These are phyloP conservation scores for Coluber constrictor DNA, from an alignment of 2,797 vertebrate species.

Conservation along the genomic window DNA sequence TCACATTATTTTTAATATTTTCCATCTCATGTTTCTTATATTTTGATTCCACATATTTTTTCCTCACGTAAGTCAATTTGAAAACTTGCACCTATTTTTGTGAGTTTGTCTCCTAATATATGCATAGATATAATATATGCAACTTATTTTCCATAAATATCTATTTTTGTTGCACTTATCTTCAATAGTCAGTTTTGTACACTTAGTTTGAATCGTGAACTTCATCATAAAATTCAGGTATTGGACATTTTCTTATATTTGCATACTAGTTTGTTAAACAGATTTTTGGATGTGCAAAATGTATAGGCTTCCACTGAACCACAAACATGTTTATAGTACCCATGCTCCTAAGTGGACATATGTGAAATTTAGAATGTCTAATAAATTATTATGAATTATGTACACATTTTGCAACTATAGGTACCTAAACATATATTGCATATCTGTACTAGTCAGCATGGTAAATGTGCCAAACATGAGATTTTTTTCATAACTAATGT, in stretches of 20 bases:
- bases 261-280: neutral
- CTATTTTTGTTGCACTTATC: neutral
- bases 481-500: constrained; percentile 20
- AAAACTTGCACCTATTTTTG: neutral
- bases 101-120: neutral
- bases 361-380: neutral
- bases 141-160: neutral
- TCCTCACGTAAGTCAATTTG: neutral
- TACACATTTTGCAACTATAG: neutral
- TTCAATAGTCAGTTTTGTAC: neutral
- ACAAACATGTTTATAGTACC: neutral
- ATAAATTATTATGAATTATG: neutral
- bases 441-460: too few relatives aligned
- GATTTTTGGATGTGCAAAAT: neutral
- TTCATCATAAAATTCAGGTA: neutral
- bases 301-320: neutral
- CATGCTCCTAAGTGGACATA: neutral
- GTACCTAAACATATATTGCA: neutral
- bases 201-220: neutral
- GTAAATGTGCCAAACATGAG: neutral
- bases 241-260: neutral
- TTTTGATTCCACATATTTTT: neutral
- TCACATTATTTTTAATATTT: neutral
- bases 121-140: neutral
- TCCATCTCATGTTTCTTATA: neutral